Conservation (phyloP, 2,797 vertebrate genomes). For the Phoxinus dragarum region DNA sequence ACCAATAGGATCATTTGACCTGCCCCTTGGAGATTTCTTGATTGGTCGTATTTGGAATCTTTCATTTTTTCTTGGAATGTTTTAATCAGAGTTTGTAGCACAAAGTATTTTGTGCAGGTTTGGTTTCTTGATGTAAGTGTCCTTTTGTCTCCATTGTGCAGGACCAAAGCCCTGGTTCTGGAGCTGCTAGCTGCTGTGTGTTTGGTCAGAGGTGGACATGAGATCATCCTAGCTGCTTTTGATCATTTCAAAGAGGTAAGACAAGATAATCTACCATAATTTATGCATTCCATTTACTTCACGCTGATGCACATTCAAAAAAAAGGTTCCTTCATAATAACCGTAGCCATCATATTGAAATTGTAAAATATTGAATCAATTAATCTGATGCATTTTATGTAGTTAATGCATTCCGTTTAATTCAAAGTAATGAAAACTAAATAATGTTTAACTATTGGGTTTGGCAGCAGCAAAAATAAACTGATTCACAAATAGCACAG, state of each 20-base stretch:
- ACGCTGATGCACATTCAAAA: background rate
- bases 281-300: background rate
- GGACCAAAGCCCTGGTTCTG: constrained; percentile 94
- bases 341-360: too few relatives aligned
- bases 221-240: constrained; percentile 94
- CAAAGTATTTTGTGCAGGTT: constrained; percentile 12
- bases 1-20: background rate
- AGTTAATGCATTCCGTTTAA: background rate
- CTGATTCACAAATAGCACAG: background rate
- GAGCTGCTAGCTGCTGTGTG: constrained; percentile 93
- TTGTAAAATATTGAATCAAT: background rate
- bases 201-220: constrained; percentile 94
- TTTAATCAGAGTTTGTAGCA: background rate
- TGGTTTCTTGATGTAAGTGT: constrained; percentile 10
- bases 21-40: background rate
- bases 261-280: constrained; percentile 12
- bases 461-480: background rate
- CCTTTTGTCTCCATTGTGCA: constrained; percentile 63
- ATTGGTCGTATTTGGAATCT: background rate
- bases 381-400: background rate
- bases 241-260: constrained; percentile 96
- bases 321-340: background rate
- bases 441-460: background rate
- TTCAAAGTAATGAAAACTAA: background rate
- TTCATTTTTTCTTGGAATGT: background rate